Percentiles rank a stretch among this genome's conserved stretches.
These are phyloP conservation scores for Larimichthys polyactis DNA, from an alignment of 2,113 vertebrate genomes.

Conservation along the genomic window DNA sequence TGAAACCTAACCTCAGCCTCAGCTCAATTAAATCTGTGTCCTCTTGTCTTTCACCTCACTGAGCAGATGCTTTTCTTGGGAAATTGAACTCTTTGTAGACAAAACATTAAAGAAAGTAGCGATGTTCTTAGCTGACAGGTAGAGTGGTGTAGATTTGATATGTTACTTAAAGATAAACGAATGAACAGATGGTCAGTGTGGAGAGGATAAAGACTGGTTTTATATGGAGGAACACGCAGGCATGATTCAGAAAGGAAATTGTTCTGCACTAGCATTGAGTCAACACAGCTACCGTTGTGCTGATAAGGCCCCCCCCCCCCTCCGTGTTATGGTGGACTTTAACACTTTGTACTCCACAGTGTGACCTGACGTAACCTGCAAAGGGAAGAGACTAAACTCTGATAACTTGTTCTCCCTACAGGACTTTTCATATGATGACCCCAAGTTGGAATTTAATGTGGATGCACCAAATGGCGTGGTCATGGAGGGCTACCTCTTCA, in stretches of 20 bases:
- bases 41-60: constrained; percentile 12
- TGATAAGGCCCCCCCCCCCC: background rate
- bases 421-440: constrained; percentile 85
- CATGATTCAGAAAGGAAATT: background rate
- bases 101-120: constrained; percentile 5
- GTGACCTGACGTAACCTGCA: background rate
- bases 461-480: constrained; percentile 86
- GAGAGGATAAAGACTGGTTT: background rate
- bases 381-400: background rate
- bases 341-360: background rate
- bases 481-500: constrained; percentile 87
- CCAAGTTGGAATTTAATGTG: constrained; percentile 84
- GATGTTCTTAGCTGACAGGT: constrained; percentile 6
- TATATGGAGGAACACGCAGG: background rate
- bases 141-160: background rate
- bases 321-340: background rate
- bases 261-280: background rate
- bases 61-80: constrained; percentile 35
- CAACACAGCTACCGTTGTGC: background rate
- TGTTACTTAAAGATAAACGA: constrained; percentile 1
- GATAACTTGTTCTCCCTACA: constrained; percentile 34
- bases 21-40: constrained; percentile 9
- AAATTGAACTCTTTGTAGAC: constrained; percentile 12
- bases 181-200: constrained; percentile 18
- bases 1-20: constrained; percentile 50